Evolutionary conservation across 2,113 vertebrate genomes (phyloP).

Genomic region (Dipodomys stephensi): DNA sequence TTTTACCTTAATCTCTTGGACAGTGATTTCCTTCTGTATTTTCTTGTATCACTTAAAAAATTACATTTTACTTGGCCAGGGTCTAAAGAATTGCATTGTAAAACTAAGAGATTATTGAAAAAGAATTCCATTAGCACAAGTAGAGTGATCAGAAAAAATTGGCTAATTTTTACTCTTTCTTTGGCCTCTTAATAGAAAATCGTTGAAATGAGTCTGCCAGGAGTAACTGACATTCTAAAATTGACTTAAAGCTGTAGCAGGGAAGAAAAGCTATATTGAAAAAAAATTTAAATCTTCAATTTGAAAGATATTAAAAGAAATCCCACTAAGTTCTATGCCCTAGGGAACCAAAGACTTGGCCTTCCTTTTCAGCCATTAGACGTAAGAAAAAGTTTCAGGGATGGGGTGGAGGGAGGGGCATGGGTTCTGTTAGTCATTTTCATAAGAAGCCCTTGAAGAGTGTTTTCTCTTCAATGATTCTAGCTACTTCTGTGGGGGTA

Average conservation of each 20-base stretch:
- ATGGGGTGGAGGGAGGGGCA: not conserved
- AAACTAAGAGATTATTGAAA: slow-evolving; percentile 71
- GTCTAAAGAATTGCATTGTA: slow-evolving; percentile 67
- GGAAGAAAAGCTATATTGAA: slow-evolving; percentile 36
- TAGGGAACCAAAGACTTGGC: not conserved
- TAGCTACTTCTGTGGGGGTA: not conserved
- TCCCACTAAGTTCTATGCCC: not conserved
- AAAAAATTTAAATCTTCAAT: slow-evolving; percentile 66
- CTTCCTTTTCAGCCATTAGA: not conserved
- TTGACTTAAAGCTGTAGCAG: slow-evolving; percentile 57
- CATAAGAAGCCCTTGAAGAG: not conserved
- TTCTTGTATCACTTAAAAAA: slow-evolving; percentile 79
- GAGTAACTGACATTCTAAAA: slow-evolving; percentile 70
- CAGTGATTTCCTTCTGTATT: slow-evolving; percentile 70
- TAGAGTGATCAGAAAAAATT: slow-evolving; percentile 75
- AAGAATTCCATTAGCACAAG: slow-evolving; percentile 71
- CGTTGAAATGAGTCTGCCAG: slow-evolving; percentile 55
- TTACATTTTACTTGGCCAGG: slow-evolving; percentile 72
- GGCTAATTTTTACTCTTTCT: slow-evolving; percentile 77
- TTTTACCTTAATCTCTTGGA: slow-evolving; percentile 69
- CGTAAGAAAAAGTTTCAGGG: not conserved
- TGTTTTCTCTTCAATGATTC: not conserved
- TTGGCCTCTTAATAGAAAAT: slow-evolving; percentile 74
- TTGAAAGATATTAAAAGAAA: slow-evolving; percentile 36
- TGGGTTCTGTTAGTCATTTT: not conserved